Conservation (phyloP, 2,113 vertebrate genomes). For the Pithys albifrons region DNA sequence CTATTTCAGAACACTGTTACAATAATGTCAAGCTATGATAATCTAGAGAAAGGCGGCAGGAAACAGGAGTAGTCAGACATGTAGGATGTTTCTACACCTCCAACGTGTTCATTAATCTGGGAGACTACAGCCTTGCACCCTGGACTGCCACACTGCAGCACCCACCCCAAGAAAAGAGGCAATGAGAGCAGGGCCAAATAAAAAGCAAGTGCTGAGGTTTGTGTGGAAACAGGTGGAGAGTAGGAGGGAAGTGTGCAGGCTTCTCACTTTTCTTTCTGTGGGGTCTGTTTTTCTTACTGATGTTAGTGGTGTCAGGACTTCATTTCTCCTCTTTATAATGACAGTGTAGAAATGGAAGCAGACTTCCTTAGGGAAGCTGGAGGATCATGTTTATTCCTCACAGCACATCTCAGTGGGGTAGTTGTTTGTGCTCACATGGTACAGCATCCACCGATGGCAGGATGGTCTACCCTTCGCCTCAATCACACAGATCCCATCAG, state of each 20-base stretch:
- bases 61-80: fast-evolving
- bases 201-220: background rate
- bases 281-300: background rate
- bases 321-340: background rate
- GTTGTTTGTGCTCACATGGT: background rate
- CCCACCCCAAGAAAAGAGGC: background rate
- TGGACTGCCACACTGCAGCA: background rate
- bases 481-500: background rate
- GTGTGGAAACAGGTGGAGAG: background rate
- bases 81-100: background rate
- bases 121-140: background rate
- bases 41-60: background rate
- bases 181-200: background rate
- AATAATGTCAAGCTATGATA: background rate
- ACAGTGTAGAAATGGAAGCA: fast-evolving
- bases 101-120: fast-evolving
- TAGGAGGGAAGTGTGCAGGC: background rate
- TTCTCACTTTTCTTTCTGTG: background rate
- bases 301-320: background rate
- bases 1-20: conserved; percentile 17
- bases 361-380: background rate
- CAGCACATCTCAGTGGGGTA: background rate
- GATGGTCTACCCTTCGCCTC: background rate
- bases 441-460: background rate
- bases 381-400: background rate